Percentiles rank a stretch among this genome's conserved stretches.
These are phyloP conservation scores for Nematopogon swammerdamellus DNA, from an alignment of 2,888 invertebrate genomes.

Conservation along the genomic window DNA sequence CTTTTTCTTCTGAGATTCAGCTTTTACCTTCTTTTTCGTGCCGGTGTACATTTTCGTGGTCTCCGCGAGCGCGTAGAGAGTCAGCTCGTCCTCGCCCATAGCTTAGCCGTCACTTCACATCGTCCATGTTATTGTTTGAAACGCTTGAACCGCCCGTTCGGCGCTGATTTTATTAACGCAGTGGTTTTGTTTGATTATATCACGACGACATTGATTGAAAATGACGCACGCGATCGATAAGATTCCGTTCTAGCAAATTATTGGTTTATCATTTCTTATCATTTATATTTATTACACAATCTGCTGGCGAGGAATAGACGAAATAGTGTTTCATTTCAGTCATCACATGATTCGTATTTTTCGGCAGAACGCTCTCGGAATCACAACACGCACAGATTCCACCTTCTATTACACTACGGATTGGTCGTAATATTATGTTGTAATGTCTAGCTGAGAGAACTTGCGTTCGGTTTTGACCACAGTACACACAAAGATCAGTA, in stretches of 20 bases:
- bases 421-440: too few relatives aligned
- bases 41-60: neutral
- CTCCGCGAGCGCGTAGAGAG: neutral
- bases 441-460: too few relatives aligned
- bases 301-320: too few relatives aligned
- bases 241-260: conserved; percentile 17
- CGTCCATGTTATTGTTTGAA: neutral
- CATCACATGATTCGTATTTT: too few relatives aligned
- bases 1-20: neutral
- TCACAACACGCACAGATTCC: too few relatives aligned
- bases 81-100: neutral
- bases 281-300: neutral
- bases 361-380: too few relatives aligned
- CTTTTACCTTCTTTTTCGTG: neutral
- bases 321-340: too few relatives aligned
- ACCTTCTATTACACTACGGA: too few relatives aligned
- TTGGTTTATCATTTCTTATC: neutral
- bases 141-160: neutral
- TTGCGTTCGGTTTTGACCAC: too few relatives aligned
- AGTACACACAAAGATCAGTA: too few relatives aligned
- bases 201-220: conserved; percentile 55
- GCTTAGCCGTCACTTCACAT: neutral
- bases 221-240: conserved; percentile 38
- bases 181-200: conserved; percentile 13
- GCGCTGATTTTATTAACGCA: neutral